Conservation (phyloP, 2,888 invertebrate species). For the Drosophila paranaensis region DNA sequence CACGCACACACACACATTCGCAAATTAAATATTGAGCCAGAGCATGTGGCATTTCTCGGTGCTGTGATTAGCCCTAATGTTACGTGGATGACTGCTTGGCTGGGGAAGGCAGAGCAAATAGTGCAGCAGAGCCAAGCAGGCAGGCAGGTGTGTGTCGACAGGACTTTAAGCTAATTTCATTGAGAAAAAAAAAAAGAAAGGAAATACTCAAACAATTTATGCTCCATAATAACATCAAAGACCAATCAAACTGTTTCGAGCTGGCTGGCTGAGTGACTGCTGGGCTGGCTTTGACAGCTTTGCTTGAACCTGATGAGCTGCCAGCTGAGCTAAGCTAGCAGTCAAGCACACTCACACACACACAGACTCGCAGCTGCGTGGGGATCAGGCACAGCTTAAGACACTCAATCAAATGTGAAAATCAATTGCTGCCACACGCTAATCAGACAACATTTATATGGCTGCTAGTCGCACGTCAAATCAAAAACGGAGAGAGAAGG, state of each 20-base stretch:
- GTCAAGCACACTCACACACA: slow-evolving; percentile 16
- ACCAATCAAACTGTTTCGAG: slow-evolving; percentile 1
- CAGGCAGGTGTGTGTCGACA: not conserved
- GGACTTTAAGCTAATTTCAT: slow-evolving; percentile 27
- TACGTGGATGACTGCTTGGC: slow-evolving; percentile 9
- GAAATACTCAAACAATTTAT: slow-evolving; percentile 39
- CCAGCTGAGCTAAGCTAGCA: slow-evolving; percentile 27
- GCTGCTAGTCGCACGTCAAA: slow-evolving; percentile 34
- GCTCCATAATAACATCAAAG: slow-evolving; percentile 53
- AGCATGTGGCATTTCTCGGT: slow-evolving; percentile 47
- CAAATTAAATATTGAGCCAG: slow-evolving; percentile 65
- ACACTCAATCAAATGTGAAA: slow-evolving; percentile 60
- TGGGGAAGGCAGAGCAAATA: not conserved
- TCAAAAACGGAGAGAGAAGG: not conserved
- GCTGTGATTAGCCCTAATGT: slow-evolving; percentile 58
- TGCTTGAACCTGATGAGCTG: slow-evolving; percentile 35
- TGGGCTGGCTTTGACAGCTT: slow-evolving; percentile 35
- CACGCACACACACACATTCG: not conserved
- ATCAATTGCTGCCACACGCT: slow-evolving; percentile 61
- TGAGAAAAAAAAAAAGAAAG: slow-evolving; percentile 26
- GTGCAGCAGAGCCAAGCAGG: not conserved
- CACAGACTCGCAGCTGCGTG: slow-evolving; percentile 6
- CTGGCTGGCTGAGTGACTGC: not conserved
- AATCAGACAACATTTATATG: slow-evolving; percentile 64
- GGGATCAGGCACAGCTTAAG: slow-evolving; percentile 48